phyloP scores from a whole-genome alignment of 2,113 vertebrate genomes.

The Gobius niger region DNA sequence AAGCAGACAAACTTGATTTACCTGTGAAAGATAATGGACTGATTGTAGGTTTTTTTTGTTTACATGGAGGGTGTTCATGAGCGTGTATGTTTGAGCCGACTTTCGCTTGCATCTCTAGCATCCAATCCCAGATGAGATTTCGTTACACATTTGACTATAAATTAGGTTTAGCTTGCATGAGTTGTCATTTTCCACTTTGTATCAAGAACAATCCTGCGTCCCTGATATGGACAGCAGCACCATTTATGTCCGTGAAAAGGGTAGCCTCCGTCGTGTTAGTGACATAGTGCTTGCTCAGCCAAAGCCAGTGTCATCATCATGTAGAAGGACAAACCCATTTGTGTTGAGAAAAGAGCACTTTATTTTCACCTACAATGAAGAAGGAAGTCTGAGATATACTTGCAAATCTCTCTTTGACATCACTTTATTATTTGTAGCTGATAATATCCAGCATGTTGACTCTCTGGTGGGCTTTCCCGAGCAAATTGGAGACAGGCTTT shows the following conservation, averaged over 20 bases:
- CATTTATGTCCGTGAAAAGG: slow-evolving; percentile 87
- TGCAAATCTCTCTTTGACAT: slow-evolving; percentile 91
- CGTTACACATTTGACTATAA: background rate
- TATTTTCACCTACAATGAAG: slow-evolving; percentile 89
- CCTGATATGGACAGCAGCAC: slow-evolving; percentile 67
- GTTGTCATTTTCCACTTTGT: background rate
- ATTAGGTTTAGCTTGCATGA: background rate
- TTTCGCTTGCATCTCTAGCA: background rate
- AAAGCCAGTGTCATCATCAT: slow-evolving; percentile 52
- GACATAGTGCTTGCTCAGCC: slow-evolving; percentile 67
- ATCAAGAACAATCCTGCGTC: background rate
- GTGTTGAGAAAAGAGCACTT: slow-evolving; percentile 85
- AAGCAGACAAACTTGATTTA: background rate
- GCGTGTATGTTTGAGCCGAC: background rate
- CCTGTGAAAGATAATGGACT: background rate
- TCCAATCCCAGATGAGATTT: background rate
- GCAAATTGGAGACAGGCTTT: slow-evolving; percentile 91
- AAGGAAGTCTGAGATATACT: slow-evolving; percentile 89
- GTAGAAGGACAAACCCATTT: slow-evolving; percentile 73
- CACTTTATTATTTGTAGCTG: slow-evolving; percentile 86
- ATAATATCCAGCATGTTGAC: slow-evolving; percentile 91
- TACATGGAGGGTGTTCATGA: background rate
- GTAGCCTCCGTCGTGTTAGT: slow-evolving; percentile 80
- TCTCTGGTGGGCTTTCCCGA: slow-evolving; percentile 94
- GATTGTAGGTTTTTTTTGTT: background rate